Conservation (phyloP, 2,113 vertebrate genomes). For the Sceloporus tristichus region DNA sequence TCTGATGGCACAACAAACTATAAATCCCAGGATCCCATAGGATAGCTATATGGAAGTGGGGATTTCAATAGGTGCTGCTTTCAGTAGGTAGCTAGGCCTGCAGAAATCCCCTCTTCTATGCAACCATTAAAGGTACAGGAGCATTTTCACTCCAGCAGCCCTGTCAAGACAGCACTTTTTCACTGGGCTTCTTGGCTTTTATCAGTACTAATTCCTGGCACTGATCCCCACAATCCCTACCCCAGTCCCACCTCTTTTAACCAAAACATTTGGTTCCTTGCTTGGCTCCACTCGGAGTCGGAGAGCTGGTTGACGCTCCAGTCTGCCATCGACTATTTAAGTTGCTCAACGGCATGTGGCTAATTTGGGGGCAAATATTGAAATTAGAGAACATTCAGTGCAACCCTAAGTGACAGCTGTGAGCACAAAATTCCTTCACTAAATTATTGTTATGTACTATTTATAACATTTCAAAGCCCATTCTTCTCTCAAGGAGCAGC, state of each 20-base stretch:
- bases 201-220: background rate
- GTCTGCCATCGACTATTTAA: background rate
- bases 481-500: background rate
- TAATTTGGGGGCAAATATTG: background rate
- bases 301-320: background rate
- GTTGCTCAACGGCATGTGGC: background rate
- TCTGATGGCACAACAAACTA: no score
- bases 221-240: background rate
- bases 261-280: background rate
- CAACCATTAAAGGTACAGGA: no score
- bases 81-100: no score
- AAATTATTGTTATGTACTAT: background rate
- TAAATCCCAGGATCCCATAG: no score
- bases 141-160: background rate
- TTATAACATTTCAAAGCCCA: background rate
- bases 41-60: no score
- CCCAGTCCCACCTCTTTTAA: background rate
- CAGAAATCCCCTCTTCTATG: no score
- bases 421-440: background rate
- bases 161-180: no score
- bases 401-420: background rate
- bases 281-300: background rate
- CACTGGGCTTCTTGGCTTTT: background rate
- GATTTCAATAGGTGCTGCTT: no score
- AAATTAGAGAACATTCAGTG: background rate